Conservation (phyloP, 92 coral and sea anemone genomes). For the Metridium senile region DNA sequence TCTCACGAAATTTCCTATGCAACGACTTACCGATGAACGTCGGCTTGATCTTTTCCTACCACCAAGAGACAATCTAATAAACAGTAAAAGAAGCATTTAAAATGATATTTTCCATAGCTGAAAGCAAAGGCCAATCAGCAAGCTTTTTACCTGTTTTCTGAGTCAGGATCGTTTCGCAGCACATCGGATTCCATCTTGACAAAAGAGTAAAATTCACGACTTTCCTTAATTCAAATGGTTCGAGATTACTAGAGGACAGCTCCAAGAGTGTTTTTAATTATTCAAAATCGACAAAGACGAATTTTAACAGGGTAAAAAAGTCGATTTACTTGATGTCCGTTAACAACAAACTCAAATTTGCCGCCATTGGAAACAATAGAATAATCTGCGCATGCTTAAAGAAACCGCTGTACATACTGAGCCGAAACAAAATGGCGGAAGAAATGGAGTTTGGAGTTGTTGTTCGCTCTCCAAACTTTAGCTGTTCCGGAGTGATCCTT, state of each 20-base stretch:
- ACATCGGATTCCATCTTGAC: conserved; percentile 19
- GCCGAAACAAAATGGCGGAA: conserved; percentile 63
- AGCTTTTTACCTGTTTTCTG: conserved; percentile 29
- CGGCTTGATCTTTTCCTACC: conserved; percentile 72
- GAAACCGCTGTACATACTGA: conserved; percentile 4
- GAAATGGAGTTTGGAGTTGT: conserved; percentile 41
- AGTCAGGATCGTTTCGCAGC: conserved; percentile 21
- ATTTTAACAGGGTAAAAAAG: conserved; percentile 11
- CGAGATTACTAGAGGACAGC: neutral
- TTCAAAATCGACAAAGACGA: neutral
- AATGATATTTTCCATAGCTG: too few relatives aligned
- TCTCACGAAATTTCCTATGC: neutral
- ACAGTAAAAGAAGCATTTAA: neutral
- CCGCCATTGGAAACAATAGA: conserved; percentile 36
- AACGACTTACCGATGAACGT: conserved; percentile 71
- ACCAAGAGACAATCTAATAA: conserved; percentile 57
- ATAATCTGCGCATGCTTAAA: conserved; percentile 29
- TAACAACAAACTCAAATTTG: conserved; percentile 52
- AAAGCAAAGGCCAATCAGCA: neutral
- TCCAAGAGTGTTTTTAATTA: neutral
- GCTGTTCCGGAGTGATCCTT: conserved; percentile 77
- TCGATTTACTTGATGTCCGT: conserved; percentile 10
- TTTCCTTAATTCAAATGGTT: neutral
- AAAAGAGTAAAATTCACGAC: neutral
- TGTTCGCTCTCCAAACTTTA: conserved; percentile 40